phyloP scores from a whole-genome alignment of 2,888 invertebrate genomes.

The Microctonus brassicae region DNA sequence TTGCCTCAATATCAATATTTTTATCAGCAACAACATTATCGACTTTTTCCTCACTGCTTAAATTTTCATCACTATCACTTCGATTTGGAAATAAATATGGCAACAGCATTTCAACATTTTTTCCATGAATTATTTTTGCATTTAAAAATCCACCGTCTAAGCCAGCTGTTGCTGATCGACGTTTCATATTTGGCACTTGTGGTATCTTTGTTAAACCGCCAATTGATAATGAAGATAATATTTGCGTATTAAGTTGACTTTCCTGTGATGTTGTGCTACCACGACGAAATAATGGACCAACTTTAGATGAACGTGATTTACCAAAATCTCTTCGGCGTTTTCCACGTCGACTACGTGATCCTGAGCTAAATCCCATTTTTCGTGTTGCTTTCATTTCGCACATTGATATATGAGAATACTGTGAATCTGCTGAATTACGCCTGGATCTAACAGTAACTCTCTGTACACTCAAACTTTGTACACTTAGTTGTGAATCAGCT shows the following conservation, averaged over 20 bases:
- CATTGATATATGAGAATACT: slow-evolving; percentile 83
- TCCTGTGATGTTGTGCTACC: slow-evolving; percentile 87
- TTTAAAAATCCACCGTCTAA: slow-evolving; percentile 68
- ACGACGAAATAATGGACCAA: slow-evolving; percentile 63
- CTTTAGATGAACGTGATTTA: slow-evolving; percentile 64
- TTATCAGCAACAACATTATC: slow-evolving; percentile 39
- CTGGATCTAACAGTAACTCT: slow-evolving; percentile 89
- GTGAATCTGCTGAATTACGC: slow-evolving; percentile 89
- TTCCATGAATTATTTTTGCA: slow-evolving; percentile 53
- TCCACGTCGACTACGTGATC: slow-evolving; percentile 68
- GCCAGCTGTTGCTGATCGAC: slow-evolving; percentile 71
- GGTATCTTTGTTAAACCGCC: slow-evolving; percentile 71
- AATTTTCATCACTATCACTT: slow-evolving; percentile 62
- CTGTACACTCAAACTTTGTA: slow-evolving; percentile 77
- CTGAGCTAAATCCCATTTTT: slow-evolving; percentile 70
- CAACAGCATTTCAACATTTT: slow-evolving; percentile 57
- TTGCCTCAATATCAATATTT: slow-evolving; percentile 55
- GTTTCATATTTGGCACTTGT: slow-evolving; percentile 73
- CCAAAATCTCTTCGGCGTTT: slow-evolving; percentile 66
- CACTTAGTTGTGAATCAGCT: slow-evolving; percentile 75
- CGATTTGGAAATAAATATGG: slow-evolving; percentile 73
- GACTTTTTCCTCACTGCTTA: slow-evolving; percentile 60
- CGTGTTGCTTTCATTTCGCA: slow-evolving; percentile 80
- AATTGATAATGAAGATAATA: slow-evolving; percentile 76
- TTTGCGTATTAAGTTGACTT: slow-evolving; percentile 81